Base-by-base conservation (phyloP, 2,888 invertebrate genomes). In the Andrena minutula region DNA sequence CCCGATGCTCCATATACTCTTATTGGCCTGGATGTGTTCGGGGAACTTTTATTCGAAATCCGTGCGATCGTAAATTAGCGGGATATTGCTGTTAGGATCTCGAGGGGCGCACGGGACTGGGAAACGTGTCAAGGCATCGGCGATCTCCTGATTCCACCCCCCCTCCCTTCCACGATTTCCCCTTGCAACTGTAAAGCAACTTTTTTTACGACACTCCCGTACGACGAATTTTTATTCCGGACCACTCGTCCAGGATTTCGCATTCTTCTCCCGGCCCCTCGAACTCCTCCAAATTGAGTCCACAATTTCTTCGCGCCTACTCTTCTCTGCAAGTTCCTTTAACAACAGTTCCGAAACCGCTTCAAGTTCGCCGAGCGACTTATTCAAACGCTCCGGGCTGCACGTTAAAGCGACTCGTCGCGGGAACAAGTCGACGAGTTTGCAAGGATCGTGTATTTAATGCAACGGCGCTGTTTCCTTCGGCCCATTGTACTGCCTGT, bases 21-120 rank as follows among this genome's bases (percentile, higher is more conserved):
- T 75, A 75, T 70, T 51, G 63, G 23, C 30, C n/a, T n/a, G 30
- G 66, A 75, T 75, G 58, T 47, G 58, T 32, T 51, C 65, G 23
- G 10, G 20, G n/a, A 56, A 47, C 28, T 65, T 65, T 65, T 41
- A 65, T 73, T 64, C 41, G 12, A 16, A 10, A 28, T n/a, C n/a
- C 30, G n/a, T 8, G 60, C 30, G 16, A 5, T 61, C 73, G 56
- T 65, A 56, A 65, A 53, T 64, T 73, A 56, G 28, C 64, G 41
- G 3, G 53, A 64, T 49, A 61, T 73, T 23, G 56, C 53, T 32
- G 1, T n/a, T 10, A 5, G 12, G n/a, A 28, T 73, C n/a, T 12
- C n/a, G 12, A 41, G 41, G 16, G 41, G 20, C 41, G 12, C 0
- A 12, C 41, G 41, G 26, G 26, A 12, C 56, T 53, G 26, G 20